A percentile compares a stretch with the other conserved stretches of the same genome.
Conservation (phyloP, 1,140 invertebrate genomes). For the Mesaphorura yosii region DNA sequence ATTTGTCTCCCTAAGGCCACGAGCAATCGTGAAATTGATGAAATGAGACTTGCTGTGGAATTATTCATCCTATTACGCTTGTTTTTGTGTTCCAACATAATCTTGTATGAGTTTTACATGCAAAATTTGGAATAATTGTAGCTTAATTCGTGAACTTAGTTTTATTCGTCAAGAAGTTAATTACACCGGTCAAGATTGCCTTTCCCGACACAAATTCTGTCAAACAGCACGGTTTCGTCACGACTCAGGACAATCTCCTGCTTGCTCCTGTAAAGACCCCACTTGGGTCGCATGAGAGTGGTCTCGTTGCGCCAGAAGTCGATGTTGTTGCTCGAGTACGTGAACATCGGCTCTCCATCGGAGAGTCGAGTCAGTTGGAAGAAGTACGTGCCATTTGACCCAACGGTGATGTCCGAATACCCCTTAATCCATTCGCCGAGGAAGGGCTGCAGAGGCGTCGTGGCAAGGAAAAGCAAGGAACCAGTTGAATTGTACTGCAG, state of each 20-base stretch:
- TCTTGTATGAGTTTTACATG: no score
- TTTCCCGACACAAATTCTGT: slow-evolving; percentile 14
- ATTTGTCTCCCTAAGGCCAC: no score
- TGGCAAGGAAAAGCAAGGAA: background rate
- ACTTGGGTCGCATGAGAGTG: slow-evolving; percentile 7
- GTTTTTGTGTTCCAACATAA: no score
- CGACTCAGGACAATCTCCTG: background rate
- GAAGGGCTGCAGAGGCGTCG: background rate
- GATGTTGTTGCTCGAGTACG: slow-evolving; percentile 4
- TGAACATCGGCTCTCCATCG: background rate
- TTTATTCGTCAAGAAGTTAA: no score
- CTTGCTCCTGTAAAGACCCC: slow-evolving; percentile 21
- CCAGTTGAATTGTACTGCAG: background rate
- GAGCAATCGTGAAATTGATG: no score
- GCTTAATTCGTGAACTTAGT: no score
- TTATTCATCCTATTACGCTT: no score
- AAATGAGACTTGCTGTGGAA: no score
- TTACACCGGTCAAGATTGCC: no score
- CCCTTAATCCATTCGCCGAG: background rate
- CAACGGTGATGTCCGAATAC: background rate
- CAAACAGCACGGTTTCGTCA: slow-evolving; percentile 13
- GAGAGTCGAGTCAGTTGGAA: background rate
- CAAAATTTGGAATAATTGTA: no score
- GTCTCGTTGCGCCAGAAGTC: slow-evolving; percentile 19
- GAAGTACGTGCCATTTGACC: no score